These are phyloP conservation scores for Notothenia rossii DNA, from an alignment of 2,113 vertebrate species.

Conservation along the genomic window DNA sequence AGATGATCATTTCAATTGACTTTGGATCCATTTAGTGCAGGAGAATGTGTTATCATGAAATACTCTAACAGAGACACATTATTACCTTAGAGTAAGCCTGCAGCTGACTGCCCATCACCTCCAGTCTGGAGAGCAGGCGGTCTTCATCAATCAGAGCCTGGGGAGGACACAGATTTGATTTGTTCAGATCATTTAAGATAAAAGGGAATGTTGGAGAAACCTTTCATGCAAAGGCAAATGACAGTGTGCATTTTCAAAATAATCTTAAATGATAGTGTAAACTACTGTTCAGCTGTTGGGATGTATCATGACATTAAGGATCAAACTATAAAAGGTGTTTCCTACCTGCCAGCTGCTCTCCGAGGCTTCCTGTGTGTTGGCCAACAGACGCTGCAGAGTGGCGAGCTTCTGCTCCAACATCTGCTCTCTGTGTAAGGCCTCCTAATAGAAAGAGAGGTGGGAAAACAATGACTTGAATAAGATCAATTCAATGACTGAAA, in stretches of 20 bases:
- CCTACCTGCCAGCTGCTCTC: constrained; percentile 98
- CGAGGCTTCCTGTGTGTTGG: constrained; percentile 97
- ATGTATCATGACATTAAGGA: background rate
- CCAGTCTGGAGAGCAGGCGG: constrained; percentile 95
- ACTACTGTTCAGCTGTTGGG: background rate
- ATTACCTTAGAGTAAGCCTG: constrained; percentile 96
- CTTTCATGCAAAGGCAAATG: background rate
- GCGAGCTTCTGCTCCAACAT: constrained; percentile 99
- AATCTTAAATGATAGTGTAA: background rate
- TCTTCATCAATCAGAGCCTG: constrained; percentile 99
- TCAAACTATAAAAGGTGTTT: background rate
- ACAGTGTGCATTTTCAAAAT: background rate
- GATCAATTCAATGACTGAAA: background rate
- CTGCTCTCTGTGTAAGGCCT: constrained; percentile 99
- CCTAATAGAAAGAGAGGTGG: constrained; percentile 77
- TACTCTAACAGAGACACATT: constrained; percentile 49
- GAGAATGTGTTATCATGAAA: background rate
- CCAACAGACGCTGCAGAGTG: constrained; percentile 94
- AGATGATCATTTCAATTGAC: background rate
- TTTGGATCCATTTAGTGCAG: background rate
- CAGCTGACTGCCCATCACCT: constrained; percentile 98
- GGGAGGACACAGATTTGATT: constrained; percentile 14
- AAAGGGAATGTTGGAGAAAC: background rate
- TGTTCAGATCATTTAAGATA: background rate
- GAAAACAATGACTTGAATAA: background rate